Conservation (phyloP, 2,113 vertebrate genomes). For the Pagrus major region DNA sequence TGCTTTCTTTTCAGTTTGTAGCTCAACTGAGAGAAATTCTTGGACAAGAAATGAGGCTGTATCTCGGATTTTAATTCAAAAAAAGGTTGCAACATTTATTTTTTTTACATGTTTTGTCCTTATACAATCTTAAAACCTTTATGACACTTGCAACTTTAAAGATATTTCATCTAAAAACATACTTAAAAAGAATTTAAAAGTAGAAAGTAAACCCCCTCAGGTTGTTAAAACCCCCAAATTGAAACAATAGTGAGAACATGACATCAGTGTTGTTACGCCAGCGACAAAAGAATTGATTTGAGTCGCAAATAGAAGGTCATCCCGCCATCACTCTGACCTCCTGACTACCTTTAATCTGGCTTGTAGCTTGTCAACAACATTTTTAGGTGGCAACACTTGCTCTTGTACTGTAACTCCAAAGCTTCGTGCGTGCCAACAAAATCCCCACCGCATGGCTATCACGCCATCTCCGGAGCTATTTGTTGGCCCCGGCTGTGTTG, state of each 20-base stretch:
- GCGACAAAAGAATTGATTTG: not conserved
- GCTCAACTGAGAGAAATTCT: not conserved
- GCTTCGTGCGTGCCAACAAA: slow-evolving; percentile 36
- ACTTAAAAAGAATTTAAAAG: not conserved
- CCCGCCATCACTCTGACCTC: slow-evolving; percentile 26
- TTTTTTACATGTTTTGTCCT: not conserved
- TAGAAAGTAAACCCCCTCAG: not conserved
- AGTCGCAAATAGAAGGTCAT: slow-evolving; percentile 34
- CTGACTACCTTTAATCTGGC: slow-evolving; percentile 34
- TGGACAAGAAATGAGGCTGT: not conserved
- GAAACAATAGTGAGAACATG: not conserved
- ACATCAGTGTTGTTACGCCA: not conserved
- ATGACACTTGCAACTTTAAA: not conserved
- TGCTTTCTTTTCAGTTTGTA: not conserved
- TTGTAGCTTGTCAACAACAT: slow-evolving; percentile 67
- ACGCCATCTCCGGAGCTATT: slow-evolving; percentile 61
- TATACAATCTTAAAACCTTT: not conserved
- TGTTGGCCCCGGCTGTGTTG: slow-evolving; percentile 61
- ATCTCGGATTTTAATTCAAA: not conserved
- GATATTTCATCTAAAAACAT: not conserved
- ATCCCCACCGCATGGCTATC: slow-evolving; percentile 57
- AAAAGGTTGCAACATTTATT: not conserved
- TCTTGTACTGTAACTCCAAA: slow-evolving; percentile 40
- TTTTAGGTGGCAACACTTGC: slow-evolving; percentile 68
- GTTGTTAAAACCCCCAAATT: too few relatives aligned